A percentile compares a stretch with the other conserved stretches of the same genome.
These are phyloP conservation scores for Wiebesia pumilae DNA, from an alignment of 1,140 invertebrate species.

Conservation along the genomic window DNA sequence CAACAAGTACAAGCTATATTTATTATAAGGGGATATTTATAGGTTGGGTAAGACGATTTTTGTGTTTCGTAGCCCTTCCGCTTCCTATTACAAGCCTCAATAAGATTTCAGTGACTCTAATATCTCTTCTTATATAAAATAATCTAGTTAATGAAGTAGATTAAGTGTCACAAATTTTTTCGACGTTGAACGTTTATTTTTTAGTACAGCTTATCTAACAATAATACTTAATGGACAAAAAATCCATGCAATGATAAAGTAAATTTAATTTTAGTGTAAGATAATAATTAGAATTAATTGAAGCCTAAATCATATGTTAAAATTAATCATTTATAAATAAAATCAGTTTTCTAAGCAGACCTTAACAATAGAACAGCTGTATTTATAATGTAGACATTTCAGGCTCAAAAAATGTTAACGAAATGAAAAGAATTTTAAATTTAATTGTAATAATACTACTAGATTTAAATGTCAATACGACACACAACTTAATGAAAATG, in stretches of 20 bases:
- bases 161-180: not conserved
- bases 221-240: not conserved
- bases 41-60: not conserved
- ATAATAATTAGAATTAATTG: not conserved
- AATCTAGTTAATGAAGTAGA: not conserved
- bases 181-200: not conserved
- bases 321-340: too few relatives aligned
- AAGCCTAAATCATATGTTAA: too few relatives aligned
- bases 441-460: too few relatives aligned
- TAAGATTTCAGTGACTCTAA: not conserved
- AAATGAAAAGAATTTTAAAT: too few relatives aligned
- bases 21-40: not conserved
- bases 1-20: not conserved
- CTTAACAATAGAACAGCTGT: too few relatives aligned
- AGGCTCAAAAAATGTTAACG: too few relatives aligned
- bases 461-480: too few relatives aligned
- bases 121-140: not conserved
- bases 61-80: not conserved
- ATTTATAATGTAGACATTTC: too few relatives aligned
- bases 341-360: too few relatives aligned
- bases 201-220: too few relatives aligned
- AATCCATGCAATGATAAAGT: not conserved
- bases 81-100: not conserved
- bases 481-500: too few relatives aligned
- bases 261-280: not conserved